Conservation (phyloP, 2,888 invertebrate species). For the Acanthopleura granulata region DNA sequence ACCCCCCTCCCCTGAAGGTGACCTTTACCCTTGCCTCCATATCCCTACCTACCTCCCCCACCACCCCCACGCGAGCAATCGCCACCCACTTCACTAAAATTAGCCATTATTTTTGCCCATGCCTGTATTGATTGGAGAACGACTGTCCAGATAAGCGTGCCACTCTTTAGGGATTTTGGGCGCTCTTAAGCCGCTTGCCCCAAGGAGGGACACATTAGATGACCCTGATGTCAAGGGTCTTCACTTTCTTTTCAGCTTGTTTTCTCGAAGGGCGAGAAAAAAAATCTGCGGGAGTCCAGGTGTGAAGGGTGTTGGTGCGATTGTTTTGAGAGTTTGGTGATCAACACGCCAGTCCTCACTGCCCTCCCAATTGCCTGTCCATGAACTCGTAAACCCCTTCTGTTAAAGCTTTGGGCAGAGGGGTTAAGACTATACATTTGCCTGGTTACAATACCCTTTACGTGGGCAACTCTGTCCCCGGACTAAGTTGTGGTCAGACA, state of each 20-base stretch:
- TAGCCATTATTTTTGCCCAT: no score
- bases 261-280: neutral
- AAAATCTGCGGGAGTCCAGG: neutral
- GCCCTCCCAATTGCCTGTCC: neutral
- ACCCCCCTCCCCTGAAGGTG: no score
- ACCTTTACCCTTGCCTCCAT: no score
- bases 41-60: no score
- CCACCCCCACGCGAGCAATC: no score
- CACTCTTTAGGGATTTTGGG: neutral
- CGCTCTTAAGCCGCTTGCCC: neutral
- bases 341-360: neutral
- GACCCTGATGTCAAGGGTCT: neutral
- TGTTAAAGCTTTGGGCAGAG: neutral
- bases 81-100: no score
- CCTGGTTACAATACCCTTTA: no score
- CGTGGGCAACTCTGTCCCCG: no score
- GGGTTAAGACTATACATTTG: neutral
- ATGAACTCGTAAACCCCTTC: neutral
- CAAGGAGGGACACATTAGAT: neutral
- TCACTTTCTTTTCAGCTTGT: neutral
- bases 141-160: conserved; percentile 3
- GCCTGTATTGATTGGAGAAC: neutral
- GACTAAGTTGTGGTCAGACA: neutral
- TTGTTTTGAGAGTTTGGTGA: neutral
- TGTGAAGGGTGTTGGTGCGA: neutral